Evolutionary conservation across 2,113 vertebrate species (phyloP), one percentile per base, ranked within the genome.

Genomic region (Nycticryphes semicollaris): DNA sequence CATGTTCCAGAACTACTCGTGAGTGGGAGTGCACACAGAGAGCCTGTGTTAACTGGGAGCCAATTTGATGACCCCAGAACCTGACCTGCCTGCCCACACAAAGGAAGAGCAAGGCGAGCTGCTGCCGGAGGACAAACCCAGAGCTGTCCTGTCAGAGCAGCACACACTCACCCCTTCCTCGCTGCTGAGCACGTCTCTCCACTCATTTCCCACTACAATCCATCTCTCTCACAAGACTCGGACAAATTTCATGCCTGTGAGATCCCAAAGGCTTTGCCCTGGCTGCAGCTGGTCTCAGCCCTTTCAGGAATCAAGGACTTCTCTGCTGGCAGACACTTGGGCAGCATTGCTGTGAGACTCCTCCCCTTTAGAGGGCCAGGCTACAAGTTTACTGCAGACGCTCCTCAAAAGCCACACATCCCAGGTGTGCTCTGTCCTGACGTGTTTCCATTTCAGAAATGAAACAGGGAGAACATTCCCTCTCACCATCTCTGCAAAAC

Each of bases 1-100:
- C 17, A 1, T 0, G 0, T 6, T 37, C 57, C 45, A 21, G n/a
- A 21, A 6, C 59, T 33, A 53, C 68, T 54, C 0, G 0, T 18
- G 33, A 47, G 53, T 17, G n/a, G 64, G 66, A 69, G 25, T 0
- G 27, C 9, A 24, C 10, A 3, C 28, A n/a, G 47, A 66, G 33
- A 45, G 63, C 14, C 50, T 41, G 63, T 47, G 41, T 50, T 60
- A 62, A 76, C 0, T 11, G 43, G 47, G 70, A 86, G 85, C 53
- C 75, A 14, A 66, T 4, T 3, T 45, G 79, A 41, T 12, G 6
- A 35, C 69, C 35, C 69, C 14, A 5, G 30, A 15, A 59, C 51
- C 37, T 14, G 24, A 15, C 28, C 51, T 8, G 14, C 18, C 6
- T 5, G 0, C 76, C 64, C 54, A 24, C 68, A 11, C 19, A 2